Conservation (phyloP, 2,113 vertebrate genomes). For the Telmatochromis bifrenatus region DNA sequence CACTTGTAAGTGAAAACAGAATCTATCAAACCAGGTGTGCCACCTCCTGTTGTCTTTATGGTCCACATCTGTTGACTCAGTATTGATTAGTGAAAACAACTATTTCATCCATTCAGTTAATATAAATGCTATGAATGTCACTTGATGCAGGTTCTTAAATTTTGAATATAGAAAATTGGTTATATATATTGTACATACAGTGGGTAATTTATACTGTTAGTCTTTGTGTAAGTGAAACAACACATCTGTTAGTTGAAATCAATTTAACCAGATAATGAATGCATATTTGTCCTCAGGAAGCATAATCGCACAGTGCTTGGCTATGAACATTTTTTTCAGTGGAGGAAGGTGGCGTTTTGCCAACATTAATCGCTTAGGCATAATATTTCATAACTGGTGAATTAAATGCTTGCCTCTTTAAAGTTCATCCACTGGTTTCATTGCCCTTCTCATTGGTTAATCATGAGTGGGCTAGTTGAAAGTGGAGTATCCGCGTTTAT, state of each 20-base stretch:
- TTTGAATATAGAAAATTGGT: not conserved
- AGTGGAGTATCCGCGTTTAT: conserved; percentile 7
- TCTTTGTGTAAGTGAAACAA: accelerated
- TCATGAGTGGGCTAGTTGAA: not conserved
- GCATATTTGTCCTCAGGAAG: not conserved
- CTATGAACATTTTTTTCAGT: not conserved
- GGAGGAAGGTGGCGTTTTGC: not conserved
- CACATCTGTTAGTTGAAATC: not conserved
- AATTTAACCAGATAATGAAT: not conserved
- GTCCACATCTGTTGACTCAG: not conserved
- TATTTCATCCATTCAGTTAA: not conserved
- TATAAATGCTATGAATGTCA: not conserved
- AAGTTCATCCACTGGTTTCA: conserved; percentile 23
- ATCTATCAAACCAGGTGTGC: not conserved
- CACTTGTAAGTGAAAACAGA: not conserved
- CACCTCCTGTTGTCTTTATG: not conserved
- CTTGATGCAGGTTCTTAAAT: not conserved
- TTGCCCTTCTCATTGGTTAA: not conserved
- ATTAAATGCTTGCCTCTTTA: conserved; percentile 16
- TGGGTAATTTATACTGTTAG: not conserved
- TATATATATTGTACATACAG: not conserved
- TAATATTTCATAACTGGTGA: conserved; percentile 14
- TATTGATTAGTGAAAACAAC: not conserved
- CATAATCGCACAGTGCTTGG: not conserved
- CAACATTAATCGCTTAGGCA: not conserved